Evolutionary conservation across 1,140 invertebrate genomes (phyloP), one percentile per base, ranked within the genome.

Genomic region (Aphis craccivora): DNA sequence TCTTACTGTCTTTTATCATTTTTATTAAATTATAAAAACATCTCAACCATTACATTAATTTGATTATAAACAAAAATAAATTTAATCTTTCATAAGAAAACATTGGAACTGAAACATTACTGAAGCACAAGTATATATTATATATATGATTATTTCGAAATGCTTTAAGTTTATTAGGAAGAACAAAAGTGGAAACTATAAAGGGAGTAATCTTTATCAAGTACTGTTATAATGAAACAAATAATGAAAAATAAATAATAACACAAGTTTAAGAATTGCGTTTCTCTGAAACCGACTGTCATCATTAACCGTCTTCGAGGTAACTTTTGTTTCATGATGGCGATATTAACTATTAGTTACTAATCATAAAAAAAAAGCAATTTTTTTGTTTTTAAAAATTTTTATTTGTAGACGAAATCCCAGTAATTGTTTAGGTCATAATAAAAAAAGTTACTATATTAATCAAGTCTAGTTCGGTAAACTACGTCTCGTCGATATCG

Each of bases 231-330:
- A 89, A 89, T 89, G 87, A 89, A 89, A 89, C 48, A 53, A 89
- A 89, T 53, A 53, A 88, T 51, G 45, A 88, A 35, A 88, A 89
- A 89, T 88, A 48, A 53, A 89, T 89, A 53, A 89, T 53, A 51
- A 25, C 48, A 89, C 35, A 89, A 89, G 20, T 89, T 89, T 37
- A 22, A 89, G 25, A 53, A 89, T 51, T 35, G 48, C 48, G 87
- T 89, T 51, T 22, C 48, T n/a, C 45, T 23, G 30, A 51, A 25
- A 86, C 40, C 8, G 83, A 40, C 40, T 25, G 37, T 83, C 18
- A 20, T 83, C 37, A 40, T 76, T 76, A 76, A 76, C 60, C 60
- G 30, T 37, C 35, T 83, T 37, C 9, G 40, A 14, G 23, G 40
- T 86, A 86, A 86, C 37, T 86, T 86, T 86, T 40, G 23, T 86